Base-by-base conservation (phyloP, 2,113 vertebrate genomes). In the Poecilia latipinna region DNA sequence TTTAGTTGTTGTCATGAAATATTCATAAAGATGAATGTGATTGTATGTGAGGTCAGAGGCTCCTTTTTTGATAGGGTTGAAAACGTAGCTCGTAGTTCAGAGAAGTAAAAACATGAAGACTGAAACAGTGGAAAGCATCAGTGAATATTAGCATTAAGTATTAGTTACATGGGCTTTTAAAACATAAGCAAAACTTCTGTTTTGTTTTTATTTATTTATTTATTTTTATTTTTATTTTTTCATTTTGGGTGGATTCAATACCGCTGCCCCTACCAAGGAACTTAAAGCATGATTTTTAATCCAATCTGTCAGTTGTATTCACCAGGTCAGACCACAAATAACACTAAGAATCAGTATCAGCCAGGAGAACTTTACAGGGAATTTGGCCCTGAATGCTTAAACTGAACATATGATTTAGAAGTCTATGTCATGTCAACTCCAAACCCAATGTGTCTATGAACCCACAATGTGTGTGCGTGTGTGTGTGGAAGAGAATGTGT, bases 401-500 rank as follows among this genome's bases (percentile, higher is more conserved):
- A 51, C 17, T 7, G 7, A 51, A 19, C 44, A 51, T 22, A 51
- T 51, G 44, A 51, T 51, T 51, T 51, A 51, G 44, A 51, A 19
- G 15, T 51, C 4, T 51, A 48, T 48, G 19, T 32, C 8, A 29
- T 24, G n/a, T 68, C 28, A 7, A 24, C 67, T 39, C 22, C 33
- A 66, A 66, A n/a, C 33, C 37, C 35, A 32, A 39, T 11, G 35
- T 66, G 64, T 66, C 35, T 39, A 26, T 26, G 12, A 26, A 12
- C 33, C 64, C 37, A 5, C 64, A 66, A 22, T 65, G 15, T 22
- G 12, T 26, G 8, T 26, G 63, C 13, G 35, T 64, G 15, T 54
- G 26, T 15, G 61, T 54, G 66, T 57, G 33, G 63, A 31, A 42
- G 61, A 62, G 60, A 65, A 76, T 77, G 64, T 75, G 61, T 76